Percentiles rank a stretch among this genome's conserved stretches.
phyloP scores from a whole-genome alignment of 2,797 vertebrate genomes.

The Potorous gilbertii region DNA sequence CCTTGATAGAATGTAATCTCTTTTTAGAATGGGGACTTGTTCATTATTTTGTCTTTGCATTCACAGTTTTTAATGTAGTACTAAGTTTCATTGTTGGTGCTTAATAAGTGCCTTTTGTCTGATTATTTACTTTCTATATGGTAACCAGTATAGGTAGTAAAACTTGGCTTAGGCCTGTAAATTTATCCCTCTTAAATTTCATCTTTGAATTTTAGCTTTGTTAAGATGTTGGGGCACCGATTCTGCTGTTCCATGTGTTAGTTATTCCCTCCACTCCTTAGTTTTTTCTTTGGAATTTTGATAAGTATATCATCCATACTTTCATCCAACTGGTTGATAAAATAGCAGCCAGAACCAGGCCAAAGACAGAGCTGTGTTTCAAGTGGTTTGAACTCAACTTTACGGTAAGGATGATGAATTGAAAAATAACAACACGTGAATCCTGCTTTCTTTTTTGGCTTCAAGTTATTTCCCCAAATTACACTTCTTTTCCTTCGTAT shows the following conservation, averaged over 20 bases:
- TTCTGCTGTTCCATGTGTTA: background rate
- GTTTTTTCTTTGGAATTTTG: background rate
- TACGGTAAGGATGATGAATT: background rate
- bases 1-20: background rate
- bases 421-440: background rate
- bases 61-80: background rate
- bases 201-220: background rate
- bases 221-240: background rate
- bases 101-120: background rate
- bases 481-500: background rate
- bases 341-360: background rate
- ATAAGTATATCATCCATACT: background rate
- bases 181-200: background rate
- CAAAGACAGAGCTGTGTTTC: background rate
- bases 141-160: background rate
- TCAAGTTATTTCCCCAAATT: background rate
- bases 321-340: background rate
- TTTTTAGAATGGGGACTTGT: background rate
- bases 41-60: background rate
- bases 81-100: background rate
- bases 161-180: background rate
- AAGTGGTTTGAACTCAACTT: background rate
- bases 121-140: background rate
- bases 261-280: background rate
- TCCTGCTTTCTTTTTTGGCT: background rate